Percentiles rank a stretch among this genome's conserved stretches.
Conservation (phyloP, 1,140 invertebrate species). For the Pinna nobilis region DNA sequence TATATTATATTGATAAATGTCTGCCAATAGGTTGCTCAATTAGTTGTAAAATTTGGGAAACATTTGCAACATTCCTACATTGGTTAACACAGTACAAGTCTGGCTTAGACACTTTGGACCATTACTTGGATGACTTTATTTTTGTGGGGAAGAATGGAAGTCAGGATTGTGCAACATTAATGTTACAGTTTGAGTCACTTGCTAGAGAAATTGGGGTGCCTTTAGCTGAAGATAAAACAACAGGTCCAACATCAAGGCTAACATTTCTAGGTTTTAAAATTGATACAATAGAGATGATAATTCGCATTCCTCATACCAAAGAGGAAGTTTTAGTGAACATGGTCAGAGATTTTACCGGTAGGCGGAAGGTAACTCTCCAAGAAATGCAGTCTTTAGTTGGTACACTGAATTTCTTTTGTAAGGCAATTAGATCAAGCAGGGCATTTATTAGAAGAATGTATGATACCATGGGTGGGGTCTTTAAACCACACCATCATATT, state of each 20-base stretch:
- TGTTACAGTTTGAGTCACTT: background rate
- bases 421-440: background rate
- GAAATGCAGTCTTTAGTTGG: constrained; percentile 9
- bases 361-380: background rate
- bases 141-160: background rate
- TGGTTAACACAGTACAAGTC: constrained; percentile 1
- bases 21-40: constrained; percentile 31
- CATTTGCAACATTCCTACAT: constrained; percentile 21
- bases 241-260: background rate
- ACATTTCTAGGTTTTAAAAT: constrained; percentile 31
- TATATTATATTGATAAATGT: constrained; percentile 33
- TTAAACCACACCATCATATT: constrained; percentile 7
- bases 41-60: constrained; percentile 25
- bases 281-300: constrained; percentile 25
- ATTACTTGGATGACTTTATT: background rate
- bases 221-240: constrained; percentile 4
- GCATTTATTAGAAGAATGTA: constrained; percentile 4
- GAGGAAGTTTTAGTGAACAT: background rate
- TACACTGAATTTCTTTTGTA: constrained; percentile 13
- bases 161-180: background rate
- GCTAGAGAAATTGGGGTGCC: constrained; percentile 7
- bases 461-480: constrained; percentile 11
- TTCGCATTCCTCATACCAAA: constrained; percentile 18
- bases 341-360: background rate
- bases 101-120: background rate